Conservation (phyloP, 92 coral and sea anemone species). For the Hydrozoanthus gracilis region DNA sequence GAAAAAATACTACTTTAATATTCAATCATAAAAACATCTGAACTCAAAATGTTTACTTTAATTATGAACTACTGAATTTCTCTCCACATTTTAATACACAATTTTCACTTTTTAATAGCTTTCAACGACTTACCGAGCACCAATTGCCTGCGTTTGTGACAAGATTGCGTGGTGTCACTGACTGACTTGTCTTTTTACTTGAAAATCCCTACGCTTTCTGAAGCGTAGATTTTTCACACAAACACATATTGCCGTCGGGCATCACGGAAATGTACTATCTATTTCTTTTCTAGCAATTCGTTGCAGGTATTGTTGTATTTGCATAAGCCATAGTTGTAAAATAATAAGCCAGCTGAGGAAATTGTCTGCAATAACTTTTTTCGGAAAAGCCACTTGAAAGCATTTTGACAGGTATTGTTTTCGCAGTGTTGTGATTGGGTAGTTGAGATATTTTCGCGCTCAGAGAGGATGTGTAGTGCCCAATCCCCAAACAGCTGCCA, state of each 20-base stretch:
- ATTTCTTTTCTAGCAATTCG: neutral
- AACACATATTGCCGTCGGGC: constrained; percentile 10
- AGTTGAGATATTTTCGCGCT: constrained; percentile 33
- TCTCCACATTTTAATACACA: constrained; percentile 1
- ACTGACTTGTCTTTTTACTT: neutral
- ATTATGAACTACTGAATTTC: neutral
- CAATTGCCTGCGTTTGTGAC: neutral
- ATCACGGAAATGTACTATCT: neutral
- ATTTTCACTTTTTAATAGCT: neutral
- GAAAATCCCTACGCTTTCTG: neutral
- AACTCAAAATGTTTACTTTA: constrained; percentile 8
- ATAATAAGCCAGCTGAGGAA: constrained; percentile 20
- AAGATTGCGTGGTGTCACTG: neutral
- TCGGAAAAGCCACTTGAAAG: constrained; percentile 42
- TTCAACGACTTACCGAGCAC: neutral
- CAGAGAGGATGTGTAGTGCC: constrained; percentile 12
- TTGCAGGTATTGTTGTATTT: neutral
- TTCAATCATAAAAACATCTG: neutral
- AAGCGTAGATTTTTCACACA: neutral
- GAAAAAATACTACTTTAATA: neutral
- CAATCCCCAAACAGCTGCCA: constrained; percentile 51
- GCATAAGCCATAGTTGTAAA: neutral
- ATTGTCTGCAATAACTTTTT: neutral
- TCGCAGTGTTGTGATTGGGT: constrained; percentile 72
- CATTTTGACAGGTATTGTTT: constrained; percentile 61